Conservation (phyloP, 2,113 vertebrate species). For the Rhipidura dahli region DNA sequence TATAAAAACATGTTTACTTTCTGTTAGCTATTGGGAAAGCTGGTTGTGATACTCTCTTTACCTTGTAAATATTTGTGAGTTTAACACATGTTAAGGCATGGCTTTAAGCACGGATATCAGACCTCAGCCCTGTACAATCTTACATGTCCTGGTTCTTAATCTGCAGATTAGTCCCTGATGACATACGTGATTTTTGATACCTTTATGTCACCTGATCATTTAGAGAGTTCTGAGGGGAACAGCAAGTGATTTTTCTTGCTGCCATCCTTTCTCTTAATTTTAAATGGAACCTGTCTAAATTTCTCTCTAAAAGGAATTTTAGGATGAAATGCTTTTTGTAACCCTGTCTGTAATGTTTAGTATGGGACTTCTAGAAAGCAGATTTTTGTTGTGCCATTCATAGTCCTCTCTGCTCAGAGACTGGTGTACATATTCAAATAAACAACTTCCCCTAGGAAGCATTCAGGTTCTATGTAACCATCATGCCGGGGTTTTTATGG, state of each 20-base stretch:
- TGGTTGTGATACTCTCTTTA: not conserved
- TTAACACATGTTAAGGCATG: not conserved
- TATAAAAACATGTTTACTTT: conserved; percentile 21
- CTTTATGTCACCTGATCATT: not conserved
- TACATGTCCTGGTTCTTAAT: not conserved
- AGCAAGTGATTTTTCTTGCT: not conserved
- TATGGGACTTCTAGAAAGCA: not conserved
- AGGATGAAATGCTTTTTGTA: not conserved
- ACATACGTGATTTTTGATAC: not conserved
- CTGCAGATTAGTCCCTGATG: not conserved
- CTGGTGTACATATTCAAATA: not conserved
- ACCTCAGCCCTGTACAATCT: not conserved
- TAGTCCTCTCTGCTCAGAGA: not conserved
- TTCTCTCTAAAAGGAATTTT: not conserved
- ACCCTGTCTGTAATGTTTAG: not conserved
- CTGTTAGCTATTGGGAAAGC: not conserved
- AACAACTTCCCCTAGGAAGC: not conserved
- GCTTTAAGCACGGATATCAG: not conserved
- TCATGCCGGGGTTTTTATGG: too few species aligned
- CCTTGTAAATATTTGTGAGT: conserved; percentile 29
- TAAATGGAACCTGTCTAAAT: not conserved
- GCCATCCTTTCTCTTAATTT: not conserved
- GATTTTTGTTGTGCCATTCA: not conserved
- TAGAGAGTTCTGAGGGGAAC: not conserved
- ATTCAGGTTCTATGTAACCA: not conserved